Evolutionary conservation across 2,797 vertebrate genomes (phyloP).

Genomic region (Malurus leucopterus): DNA sequence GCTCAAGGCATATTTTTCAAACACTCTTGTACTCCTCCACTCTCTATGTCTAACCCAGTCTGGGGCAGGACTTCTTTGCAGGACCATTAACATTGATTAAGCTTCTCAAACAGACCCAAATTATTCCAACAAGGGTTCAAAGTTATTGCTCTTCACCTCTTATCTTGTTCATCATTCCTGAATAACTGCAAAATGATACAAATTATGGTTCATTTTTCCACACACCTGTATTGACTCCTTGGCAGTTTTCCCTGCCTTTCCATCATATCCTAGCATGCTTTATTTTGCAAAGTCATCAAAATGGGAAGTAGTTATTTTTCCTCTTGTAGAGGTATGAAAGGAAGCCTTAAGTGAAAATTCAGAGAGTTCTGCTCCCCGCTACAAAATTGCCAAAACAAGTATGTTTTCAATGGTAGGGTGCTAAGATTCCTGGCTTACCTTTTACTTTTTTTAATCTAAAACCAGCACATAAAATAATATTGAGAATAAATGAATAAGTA

Average conservation of each 20-base stretch:
- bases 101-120: neutral
- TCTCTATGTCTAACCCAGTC: neutral
- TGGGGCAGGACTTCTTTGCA: neutral
- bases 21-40: neutral
- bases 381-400: neutral
- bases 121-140: neutral
- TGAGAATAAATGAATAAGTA: neutral
- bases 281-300: neutral
- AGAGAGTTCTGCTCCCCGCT: neutral
- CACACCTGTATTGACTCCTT: neutral
- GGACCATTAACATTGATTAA: neutral
- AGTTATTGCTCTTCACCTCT: neutral
- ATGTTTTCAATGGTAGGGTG: accelerated
- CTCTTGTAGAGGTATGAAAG: neutral
- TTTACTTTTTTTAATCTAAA: neutral
- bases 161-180: neutral
- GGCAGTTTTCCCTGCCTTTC: neutral
- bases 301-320: neutral
- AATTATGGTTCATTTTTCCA: neutral
- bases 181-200: neutral
- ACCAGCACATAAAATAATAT: neutral
- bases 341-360: neutral
- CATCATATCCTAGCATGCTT: neutral
- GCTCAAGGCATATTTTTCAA: neutral
- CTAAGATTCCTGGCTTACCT: neutral